These are phyloP conservation scores for Mycalesis mineus DNA, from an alignment of 2,888 invertebrate species.

Conservation along the genomic window DNA sequence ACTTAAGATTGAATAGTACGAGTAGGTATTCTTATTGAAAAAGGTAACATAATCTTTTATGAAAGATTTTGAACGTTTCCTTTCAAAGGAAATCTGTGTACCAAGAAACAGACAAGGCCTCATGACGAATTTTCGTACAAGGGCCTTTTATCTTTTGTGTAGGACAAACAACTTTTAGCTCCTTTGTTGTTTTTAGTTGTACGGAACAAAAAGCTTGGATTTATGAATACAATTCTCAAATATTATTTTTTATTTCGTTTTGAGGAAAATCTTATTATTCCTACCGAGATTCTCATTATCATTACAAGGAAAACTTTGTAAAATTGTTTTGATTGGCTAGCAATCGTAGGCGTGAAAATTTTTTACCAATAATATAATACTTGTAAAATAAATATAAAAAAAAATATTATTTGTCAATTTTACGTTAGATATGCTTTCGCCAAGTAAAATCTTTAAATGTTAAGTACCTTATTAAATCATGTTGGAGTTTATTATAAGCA, in stretches of 20 bases:
- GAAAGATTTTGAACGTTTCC: background rate
- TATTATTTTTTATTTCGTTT: constrained; percentile 6
- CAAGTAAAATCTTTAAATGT: no score
- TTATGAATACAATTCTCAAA: constrained; percentile 17
- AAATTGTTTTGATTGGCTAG: background rate
- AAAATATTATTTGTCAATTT: no score
- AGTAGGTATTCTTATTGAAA: background rate
- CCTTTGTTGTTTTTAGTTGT: constrained; percentile 26
- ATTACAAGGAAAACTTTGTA: constrained; percentile 1
- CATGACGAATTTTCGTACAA: constrained; percentile 24
- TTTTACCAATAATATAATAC: no score
- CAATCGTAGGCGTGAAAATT: background rate
- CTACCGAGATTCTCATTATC: constrained; percentile 1
- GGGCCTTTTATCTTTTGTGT: constrained; percentile 27
- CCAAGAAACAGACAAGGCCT: constrained; percentile 17
- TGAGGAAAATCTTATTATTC: background rate
- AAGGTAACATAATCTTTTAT: background rate
- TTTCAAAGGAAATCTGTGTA: constrained; percentile 13
- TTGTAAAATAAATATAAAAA: no score
- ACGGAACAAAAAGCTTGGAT: constrained; percentile 16
- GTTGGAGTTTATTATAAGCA: no score
- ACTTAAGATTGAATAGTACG: no score
- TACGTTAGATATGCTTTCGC: no score
- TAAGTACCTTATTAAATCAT: no score
- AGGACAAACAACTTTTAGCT: constrained; percentile 28